A percentile compares a stretch with the other conserved stretches of the same genome.
Evolutionary conservation across 2,888 invertebrate species (phyloP).

Genomic region (Drosophila picticornis): DNA sequence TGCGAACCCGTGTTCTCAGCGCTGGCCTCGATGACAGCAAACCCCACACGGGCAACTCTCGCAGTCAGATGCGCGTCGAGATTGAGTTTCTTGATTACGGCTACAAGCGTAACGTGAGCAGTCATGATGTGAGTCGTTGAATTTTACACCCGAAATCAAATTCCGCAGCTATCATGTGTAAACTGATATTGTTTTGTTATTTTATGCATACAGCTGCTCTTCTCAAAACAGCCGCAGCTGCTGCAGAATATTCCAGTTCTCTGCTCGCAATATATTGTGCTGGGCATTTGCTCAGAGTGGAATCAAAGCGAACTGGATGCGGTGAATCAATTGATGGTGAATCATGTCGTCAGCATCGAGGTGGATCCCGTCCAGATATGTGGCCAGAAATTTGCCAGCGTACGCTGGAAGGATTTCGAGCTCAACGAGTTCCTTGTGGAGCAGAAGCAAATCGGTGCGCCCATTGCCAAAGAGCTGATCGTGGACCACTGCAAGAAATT

Average conservation of each 20-base stretch:
- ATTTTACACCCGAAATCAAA: background rate
- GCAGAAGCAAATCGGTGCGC: conserved; percentile 83
- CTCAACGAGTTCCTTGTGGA: conserved; percentile 82
- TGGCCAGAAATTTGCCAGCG: conserved; percentile 82
- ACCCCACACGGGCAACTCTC: conserved; percentile 13
- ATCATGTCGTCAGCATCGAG: conserved; percentile 75
- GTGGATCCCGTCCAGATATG: conserved; percentile 71
- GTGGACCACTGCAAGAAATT: conserved; percentile 82
- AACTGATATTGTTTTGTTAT: conserved; percentile 22
- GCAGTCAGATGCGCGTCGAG: conserved; percentile 87
- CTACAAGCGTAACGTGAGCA: conserved; percentile 87
- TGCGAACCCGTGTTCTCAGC: conserved; percentile 84
- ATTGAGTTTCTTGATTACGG: conserved; percentile 90
- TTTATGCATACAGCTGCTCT: conserved; percentile 69
- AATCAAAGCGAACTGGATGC: conserved; percentile 73
- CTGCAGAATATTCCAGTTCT: conserved; percentile 78
- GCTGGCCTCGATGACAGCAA: conserved; percentile 50
- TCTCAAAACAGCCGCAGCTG: conserved; percentile 80
- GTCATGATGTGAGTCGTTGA: conserved; percentile 85
- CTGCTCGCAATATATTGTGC: conserved; percentile 81
- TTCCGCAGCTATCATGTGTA: conserved; percentile 2
- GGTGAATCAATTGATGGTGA: conserved; percentile 73
- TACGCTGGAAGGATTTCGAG: conserved; percentile 83
- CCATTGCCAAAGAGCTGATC: conserved; percentile 78
- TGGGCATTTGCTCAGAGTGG: conserved; percentile 83